A percentile compares a stretch with the other conserved stretches of the same genome.
phyloP scores from a whole-genome alignment of 2,888 invertebrate genomes.

The Tachina fera region DNA sequence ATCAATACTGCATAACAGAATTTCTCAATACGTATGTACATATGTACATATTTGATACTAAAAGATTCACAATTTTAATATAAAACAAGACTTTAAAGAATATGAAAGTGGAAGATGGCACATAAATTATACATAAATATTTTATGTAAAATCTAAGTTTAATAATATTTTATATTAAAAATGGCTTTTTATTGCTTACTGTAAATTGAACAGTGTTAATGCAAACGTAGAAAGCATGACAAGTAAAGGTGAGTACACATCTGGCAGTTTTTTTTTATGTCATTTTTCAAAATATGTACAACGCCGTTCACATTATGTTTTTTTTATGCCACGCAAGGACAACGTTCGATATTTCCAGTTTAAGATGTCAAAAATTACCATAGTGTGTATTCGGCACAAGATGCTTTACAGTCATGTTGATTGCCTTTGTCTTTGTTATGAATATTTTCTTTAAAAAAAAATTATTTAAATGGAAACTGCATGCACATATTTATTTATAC shows the following conservation, averaged over 20 bases:
- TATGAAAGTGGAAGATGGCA: not conserved
- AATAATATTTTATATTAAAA: not conserved
- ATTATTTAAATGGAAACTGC: not conserved
- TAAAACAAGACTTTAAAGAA: not conserved
- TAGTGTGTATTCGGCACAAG: no score
- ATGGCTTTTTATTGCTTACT: not conserved
- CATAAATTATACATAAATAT: no score
- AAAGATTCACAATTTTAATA: not conserved
- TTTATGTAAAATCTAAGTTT: no score
- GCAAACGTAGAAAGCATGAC: not conserved
- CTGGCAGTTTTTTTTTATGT: no score
- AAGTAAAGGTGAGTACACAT: not conserved
- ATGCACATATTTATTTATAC: not conserved
- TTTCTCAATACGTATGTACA: not conserved
- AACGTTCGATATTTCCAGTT: no score
- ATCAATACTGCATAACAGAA: not conserved
- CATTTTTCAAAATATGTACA: no score
- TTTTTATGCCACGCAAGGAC: no score
- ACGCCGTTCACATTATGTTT: no score
- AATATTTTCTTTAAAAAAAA: slow-evolving; percentile 8
- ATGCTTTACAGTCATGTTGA: not conserved
- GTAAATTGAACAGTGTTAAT: not conserved
- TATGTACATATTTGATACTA: not conserved
- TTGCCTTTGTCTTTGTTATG: not conserved
- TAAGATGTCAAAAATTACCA: no score